Base-by-base conservation (phyloP, 2,888 invertebrate species). In the Camptogramma bilineatum region DNA sequence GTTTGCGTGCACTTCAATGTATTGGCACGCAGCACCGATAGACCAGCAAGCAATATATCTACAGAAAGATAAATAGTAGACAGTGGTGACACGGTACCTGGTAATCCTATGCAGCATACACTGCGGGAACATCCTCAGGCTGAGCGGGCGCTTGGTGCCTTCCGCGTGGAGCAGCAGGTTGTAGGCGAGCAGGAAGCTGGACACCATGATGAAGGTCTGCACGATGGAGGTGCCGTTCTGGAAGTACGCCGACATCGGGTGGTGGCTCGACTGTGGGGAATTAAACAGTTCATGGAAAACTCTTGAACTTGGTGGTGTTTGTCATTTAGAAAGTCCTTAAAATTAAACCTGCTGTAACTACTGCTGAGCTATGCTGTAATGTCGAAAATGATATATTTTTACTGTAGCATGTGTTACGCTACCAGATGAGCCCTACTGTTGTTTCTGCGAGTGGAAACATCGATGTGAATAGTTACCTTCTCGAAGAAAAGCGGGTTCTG, bases 121-220 rank as follows among this genome's bases (percentile, higher is more conserved):
- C 19, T 73, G 63, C 0, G 87, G 84, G 31, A 86, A 65, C 76
- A 84, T 75, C 4, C 28, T 59, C 19, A 84, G 53, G 17, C 72
- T 66, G 4, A 82, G 62, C 31, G 70, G 58, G 8, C 66, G 68
- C 57, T 74, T 72, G 42, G 72, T 70, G 47, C 72, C 72, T 24
- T 80, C 78, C 1, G 78, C 68, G 56, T 72, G 61, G 0, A 83
- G 60, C 19, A 88, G 80, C 55, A 86, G 69, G 66, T 82, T 86
- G 77, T 86, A 86, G 0, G 85, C 80, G 28, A 87, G 71, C n/a
- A 88, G 77, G 72, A 88, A 88, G 67, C 77, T 80, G 39, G 88
- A 87, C 0, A 77, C 65, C 73, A 88, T 76, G 62, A 87, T 74
- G 75, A 87, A 88, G 0, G 73, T 76, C 54, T 88, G 87, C 10